Conservation (phyloP, 35 echinoderm and acorn worm genomes). For the Patiria miniata region DNA sequence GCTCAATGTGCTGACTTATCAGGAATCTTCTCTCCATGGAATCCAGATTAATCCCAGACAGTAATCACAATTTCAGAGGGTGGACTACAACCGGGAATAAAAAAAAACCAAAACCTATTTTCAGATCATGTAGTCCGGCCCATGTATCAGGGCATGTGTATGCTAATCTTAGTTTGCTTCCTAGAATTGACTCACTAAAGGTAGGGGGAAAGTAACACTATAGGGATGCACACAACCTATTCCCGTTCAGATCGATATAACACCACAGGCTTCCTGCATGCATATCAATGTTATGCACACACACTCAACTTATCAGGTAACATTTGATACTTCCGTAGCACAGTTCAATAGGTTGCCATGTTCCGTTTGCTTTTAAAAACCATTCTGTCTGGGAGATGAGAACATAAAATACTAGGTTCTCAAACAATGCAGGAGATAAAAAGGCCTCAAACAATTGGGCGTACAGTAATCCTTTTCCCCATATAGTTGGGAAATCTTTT, state of each 20-base stretch:
- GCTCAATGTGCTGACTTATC: background rate
- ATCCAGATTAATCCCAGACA: too few relatives aligned
- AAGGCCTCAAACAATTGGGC: background rate
- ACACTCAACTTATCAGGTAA: background rate
- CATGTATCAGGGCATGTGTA: background rate
- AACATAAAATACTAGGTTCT: background rate
- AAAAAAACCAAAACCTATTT: too few relatives aligned
- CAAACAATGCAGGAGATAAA: background rate
- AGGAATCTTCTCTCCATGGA: background rate
- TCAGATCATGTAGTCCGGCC: background rate
- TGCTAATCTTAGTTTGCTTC: background rate
- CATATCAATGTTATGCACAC: background rate
- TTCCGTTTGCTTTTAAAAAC: background rate
- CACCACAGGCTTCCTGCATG: background rate
- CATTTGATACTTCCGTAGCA: background rate
- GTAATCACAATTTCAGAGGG: too few relatives aligned
- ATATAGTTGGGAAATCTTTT: background rate
- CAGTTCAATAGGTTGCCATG: background rate
- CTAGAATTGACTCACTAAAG: background rate
- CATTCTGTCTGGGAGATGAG: background rate
- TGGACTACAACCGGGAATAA: too few relatives aligned
- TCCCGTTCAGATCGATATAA: background rate
- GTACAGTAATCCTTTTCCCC: background rate
- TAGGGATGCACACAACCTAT: background rate
- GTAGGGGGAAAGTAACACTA: background rate